phyloP scores from a whole-genome alignment of 2,888 invertebrate species.

The Esperia sulphurella region DNA sequence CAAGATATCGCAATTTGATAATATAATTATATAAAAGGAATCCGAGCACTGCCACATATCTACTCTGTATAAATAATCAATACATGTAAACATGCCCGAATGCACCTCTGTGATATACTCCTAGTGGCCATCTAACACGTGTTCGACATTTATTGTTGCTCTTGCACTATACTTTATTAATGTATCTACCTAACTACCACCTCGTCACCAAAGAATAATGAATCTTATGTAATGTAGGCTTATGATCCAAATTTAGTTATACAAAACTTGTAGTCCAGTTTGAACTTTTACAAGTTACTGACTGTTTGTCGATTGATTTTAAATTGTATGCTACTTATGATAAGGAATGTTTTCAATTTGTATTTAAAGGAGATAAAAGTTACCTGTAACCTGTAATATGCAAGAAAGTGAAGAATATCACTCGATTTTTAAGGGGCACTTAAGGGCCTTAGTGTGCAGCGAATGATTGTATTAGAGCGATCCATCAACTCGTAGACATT shows the following conservation, averaged over 20 bases:
- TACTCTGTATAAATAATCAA: no score
- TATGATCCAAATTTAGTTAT: background rate
- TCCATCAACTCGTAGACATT: conserved; percentile 71
- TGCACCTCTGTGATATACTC: no score
- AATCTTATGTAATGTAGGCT: background rate
- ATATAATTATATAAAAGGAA: no score
- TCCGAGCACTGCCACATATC: no score
- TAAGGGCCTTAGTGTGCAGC: conserved; percentile 61
- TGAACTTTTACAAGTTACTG: background rate
- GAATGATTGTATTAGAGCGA: conserved; percentile 73
- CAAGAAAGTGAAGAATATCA: conserved; percentile 69
- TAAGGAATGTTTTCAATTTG: background rate
- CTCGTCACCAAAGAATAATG: background rate
- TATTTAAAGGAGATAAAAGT: conserved; percentile 14
- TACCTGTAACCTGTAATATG: conserved; percentile 27
- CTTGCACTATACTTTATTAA: background rate
- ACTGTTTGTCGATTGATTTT: background rate
- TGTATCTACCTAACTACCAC: no score
- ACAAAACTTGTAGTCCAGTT: background rate
- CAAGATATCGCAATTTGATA: no score
- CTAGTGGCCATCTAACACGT: conserved; percentile 74
- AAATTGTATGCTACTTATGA: background rate
- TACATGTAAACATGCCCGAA: conserved; percentile 56
- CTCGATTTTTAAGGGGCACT: conserved; percentile 74
- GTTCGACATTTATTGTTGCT: conserved; percentile 34